A percentile compares a stretch with the other conserved stretches of the same genome.
Evolutionary conservation across 2,797 vertebrate genomes (phyloP).

Genomic region (Ctenochaetus hawaiiensis): DNA sequence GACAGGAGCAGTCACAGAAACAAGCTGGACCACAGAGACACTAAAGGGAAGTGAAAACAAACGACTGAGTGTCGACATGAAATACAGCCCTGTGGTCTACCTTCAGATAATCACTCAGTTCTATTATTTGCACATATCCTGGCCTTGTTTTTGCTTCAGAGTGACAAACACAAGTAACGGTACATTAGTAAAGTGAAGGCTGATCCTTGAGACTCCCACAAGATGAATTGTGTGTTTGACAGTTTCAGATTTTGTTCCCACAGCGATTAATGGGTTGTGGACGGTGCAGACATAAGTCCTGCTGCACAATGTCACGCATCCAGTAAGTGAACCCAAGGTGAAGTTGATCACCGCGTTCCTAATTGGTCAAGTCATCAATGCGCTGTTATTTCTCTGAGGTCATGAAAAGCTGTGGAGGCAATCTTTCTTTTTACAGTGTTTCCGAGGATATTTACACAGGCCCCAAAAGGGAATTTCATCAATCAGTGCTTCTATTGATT

Average conservation of each 20-base stretch:
- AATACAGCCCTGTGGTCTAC: conserved; percentile 57
- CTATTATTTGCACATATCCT: conserved; percentile 79
- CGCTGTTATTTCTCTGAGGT: conserved; percentile 52
- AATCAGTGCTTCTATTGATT: conserved; percentile 60
- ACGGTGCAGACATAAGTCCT: conserved; percentile 34
- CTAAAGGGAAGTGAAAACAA: conserved; percentile 76
- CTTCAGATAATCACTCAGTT: conserved; percentile 69
- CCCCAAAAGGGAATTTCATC: conserved; percentile 53
- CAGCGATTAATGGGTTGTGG: conserved; percentile 55
- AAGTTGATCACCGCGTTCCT: conserved; percentile 27
- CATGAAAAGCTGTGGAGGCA: conserved; percentile 14
- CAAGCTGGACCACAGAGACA: conserved; percentile 72
- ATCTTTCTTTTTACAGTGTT: conserved; percentile 49
- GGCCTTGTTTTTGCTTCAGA: conserved; percentile 71
- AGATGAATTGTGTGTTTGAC: conserved; percentile 60
- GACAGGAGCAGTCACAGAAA: conserved; percentile 64
- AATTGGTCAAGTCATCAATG: conserved; percentile 37
- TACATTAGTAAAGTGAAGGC: conserved; percentile 59
- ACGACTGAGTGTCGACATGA: conserved; percentile 59
- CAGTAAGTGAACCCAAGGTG: conserved; percentile 36
- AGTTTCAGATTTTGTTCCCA: conserved; percentile 57
- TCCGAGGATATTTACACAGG: conserved; percentile 42
- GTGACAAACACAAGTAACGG: conserved; percentile 69
- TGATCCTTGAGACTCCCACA: conserved; percentile 65
- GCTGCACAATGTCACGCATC: conserved; percentile 12